Conservation (phyloP, 2,113 vertebrate genomes). For the Cebidichthys violaceus region DNA sequence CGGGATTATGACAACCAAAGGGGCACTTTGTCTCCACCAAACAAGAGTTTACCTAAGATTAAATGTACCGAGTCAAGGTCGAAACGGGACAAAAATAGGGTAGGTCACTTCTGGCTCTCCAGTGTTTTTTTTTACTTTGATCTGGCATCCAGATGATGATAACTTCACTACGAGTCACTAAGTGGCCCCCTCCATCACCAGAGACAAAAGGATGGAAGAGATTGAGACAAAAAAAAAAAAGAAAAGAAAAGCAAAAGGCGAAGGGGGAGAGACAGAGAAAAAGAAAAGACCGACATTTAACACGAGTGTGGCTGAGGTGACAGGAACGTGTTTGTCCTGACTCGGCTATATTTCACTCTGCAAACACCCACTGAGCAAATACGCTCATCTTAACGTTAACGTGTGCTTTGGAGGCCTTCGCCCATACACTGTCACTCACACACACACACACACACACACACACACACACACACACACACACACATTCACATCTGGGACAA, state of each 20-base stretch:
- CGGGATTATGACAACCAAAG: conserved; percentile 28
- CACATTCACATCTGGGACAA: conserved; percentile 26
- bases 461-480: conserved; percentile 11
- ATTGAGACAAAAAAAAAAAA: not conserved
- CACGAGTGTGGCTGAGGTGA: not conserved
- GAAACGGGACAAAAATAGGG: not conserved
- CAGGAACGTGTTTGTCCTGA: conserved; percentile 11
- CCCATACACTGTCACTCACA: not conserved
- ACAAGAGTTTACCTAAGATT: conserved; percentile 15
- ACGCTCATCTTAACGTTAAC: conserved; percentile 5
- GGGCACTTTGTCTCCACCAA: conserved; percentile 5
- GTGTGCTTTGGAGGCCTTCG: not conserved
- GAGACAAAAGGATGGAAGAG: not conserved
- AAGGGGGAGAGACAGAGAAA: not conserved
- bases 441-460: not conserved
- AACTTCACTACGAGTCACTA: not conserved
- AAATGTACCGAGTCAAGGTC: not conserved
- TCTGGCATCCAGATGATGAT: not conserved
- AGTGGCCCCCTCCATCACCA: not conserved
- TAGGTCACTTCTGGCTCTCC: not conserved
- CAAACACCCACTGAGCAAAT: conserved; percentile 46
- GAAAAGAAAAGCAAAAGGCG: not conserved
- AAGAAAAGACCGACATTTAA: not conserved
- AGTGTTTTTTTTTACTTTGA: not conserved
- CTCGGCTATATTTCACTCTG: conserved; percentile 24